A percentile compares a stretch with the other conserved stretches of the same genome.
phyloP scores from a whole-genome alignment of 2,888 invertebrate species.

The Alentia gelatinosa region DNA sequence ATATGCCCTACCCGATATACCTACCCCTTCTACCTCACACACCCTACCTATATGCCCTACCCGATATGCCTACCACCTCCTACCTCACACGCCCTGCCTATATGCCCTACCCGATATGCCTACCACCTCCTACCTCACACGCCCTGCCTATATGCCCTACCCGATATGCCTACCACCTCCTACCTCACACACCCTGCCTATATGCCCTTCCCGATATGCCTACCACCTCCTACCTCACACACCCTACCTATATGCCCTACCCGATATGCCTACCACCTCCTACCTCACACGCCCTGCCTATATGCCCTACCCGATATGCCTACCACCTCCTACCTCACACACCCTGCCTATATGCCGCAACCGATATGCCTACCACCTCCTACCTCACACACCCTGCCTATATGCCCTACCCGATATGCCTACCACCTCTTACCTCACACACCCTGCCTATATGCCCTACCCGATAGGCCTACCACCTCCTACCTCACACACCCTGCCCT shows the following conservation, averaged over 20 bases:
- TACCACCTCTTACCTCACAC: not conserved
- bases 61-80: not conserved
- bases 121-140: not conserved
- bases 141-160: not conserved
- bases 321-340: not conserved
- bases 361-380: not conserved
- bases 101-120: too few species aligned
- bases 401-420: not conserved
- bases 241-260: not conserved
- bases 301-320: not conserved
- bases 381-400: not conserved
- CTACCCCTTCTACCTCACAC: not conserved
- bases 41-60: not conserved
- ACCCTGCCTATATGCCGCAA: not conserved
- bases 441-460: not conserved
- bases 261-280: not conserved
- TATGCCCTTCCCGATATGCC: not conserved
- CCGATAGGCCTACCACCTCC: not conserved
- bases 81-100: not conserved
- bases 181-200: not conserved
- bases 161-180: not conserved
- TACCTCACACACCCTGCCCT: not conserved
- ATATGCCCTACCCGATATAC: not conserved
- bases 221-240: not conserved
- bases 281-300: not conserved